phyloP scores from a whole-genome alignment of 2,888 invertebrate genomes.

The Herminia tarsipennalis region DNA sequence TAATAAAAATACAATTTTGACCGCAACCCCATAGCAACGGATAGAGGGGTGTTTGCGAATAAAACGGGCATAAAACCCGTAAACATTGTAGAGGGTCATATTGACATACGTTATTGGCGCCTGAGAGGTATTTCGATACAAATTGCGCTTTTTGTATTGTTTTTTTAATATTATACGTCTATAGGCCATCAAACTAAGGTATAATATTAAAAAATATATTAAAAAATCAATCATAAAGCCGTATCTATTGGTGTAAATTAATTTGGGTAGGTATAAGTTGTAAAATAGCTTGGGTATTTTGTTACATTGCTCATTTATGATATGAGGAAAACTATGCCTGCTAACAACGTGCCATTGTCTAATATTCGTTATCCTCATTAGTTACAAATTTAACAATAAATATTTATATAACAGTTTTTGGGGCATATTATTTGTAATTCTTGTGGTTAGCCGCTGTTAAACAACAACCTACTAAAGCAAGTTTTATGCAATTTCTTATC shows the following conservation, averaged over 20 bases:
- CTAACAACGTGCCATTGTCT: no score
- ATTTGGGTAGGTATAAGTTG: no score
- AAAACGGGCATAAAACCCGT: conserved; percentile 70
- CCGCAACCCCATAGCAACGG: conserved; percentile 73
- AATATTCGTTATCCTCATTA: no score
- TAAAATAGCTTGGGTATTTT: no score
- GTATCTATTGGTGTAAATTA: no score
- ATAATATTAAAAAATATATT: no score
- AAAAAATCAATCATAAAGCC: no score
- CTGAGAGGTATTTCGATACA: conserved; percentile 45
- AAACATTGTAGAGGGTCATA: conserved; percentile 57
- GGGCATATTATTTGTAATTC: not conserved
- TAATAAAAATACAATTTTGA: conserved; percentile 85
- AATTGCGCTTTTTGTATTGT: conserved; percentile 31
- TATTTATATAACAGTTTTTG: no score
- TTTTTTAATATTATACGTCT: conserved; percentile 8
- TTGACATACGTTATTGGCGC: conserved; percentile 58
- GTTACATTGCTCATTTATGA: no score
- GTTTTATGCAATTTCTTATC: not conserved
- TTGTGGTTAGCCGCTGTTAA: not conserved
- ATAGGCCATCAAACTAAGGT: not conserved
- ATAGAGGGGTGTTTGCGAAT: conserved; percentile 77
- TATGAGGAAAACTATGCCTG: no score
- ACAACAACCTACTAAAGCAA: not conserved
- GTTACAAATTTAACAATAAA: no score